A percentile compares a stretch with the other conserved stretches of the same genome.
These are phyloP conservation scores for Agrenia bidenticulata DNA, from an alignment of 2,888 invertebrate species.

Conservation along the genomic window DNA sequence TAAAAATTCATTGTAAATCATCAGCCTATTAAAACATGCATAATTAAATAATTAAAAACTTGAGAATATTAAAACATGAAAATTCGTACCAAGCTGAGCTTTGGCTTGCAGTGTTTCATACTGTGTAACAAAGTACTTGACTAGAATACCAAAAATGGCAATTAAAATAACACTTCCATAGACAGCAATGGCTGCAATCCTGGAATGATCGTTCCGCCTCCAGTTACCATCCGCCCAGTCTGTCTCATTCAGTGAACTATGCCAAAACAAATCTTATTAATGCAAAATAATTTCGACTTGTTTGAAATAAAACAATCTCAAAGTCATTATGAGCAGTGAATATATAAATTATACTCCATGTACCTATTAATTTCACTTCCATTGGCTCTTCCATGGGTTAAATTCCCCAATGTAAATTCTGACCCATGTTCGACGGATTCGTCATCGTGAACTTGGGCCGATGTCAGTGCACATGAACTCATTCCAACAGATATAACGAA, in stretches of 20 bases:
- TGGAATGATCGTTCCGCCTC: constrained; percentile 19
- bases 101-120: constrained; percentile 34
- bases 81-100: constrained; percentile 35
- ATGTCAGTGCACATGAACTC: not conserved
- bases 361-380: too few relatives aligned
- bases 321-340: too few relatives aligned
- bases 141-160: constrained; percentile 29
- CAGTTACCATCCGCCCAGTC: constrained; percentile 16
- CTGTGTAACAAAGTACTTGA: constrained; percentile 41
- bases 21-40: too few relatives aligned
- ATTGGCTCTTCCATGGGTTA: too few relatives aligned
- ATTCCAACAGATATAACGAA: not conserved
- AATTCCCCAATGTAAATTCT: not conserved
- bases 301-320: too few relatives aligned
- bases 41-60: too few relatives aligned
- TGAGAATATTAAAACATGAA: too few relatives aligned
- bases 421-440: not conserved
- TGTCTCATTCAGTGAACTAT: constrained; percentile 7
- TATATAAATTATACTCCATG: too few relatives aligned
- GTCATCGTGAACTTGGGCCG: not conserved
- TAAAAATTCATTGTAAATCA: too few relatives aligned
- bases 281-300: too few relatives aligned
- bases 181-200: constrained; percentile 30
- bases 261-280: too few relatives aligned
- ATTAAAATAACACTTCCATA: constrained; percentile 27